These are phyloP conservation scores for Metopia argyrocephala DNA, from an alignment of 2,888 invertebrate species.

Conservation along the genomic window DNA sequence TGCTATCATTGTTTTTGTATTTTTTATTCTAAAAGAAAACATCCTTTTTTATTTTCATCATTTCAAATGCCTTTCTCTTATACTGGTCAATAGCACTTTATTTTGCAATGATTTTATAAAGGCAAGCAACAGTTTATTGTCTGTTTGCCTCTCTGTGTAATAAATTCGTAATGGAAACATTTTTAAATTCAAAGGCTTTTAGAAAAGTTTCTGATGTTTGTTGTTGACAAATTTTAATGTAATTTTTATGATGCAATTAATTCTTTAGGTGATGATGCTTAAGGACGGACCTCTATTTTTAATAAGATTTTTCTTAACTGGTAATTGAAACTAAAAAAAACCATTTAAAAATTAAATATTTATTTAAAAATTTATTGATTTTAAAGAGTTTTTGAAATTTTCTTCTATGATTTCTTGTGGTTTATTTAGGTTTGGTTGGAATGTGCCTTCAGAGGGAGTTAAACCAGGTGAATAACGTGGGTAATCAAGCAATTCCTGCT, in stretches of 20 bases:
- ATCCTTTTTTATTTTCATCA: neutral
- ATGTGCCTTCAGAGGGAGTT: no score
- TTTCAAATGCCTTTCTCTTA: neutral
- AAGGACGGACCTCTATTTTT: neutral
- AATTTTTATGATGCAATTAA: neutral
- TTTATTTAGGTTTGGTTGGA: no score
- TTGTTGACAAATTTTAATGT: neutral
- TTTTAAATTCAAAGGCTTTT: neutral
- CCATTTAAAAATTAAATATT: no score
- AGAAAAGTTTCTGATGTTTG: neutral
- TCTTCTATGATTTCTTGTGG: no score
- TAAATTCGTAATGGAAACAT: neutral
- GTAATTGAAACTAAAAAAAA: no score
- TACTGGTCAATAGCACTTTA: neutral
- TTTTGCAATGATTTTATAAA: neutral
- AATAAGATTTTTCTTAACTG: neutral
- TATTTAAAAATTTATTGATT: no score
- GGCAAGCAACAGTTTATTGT: neutral
- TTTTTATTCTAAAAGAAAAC: neutral
- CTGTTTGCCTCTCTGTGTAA: neutral
- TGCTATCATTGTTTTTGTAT: no score
- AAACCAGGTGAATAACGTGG: no score
- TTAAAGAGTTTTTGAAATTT: no score
- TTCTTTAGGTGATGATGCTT: neutral
- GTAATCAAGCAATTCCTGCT: no score